phyloP scores from a whole-genome alignment of 2,113 vertebrate species.

The Leucosticte australis region DNA sequence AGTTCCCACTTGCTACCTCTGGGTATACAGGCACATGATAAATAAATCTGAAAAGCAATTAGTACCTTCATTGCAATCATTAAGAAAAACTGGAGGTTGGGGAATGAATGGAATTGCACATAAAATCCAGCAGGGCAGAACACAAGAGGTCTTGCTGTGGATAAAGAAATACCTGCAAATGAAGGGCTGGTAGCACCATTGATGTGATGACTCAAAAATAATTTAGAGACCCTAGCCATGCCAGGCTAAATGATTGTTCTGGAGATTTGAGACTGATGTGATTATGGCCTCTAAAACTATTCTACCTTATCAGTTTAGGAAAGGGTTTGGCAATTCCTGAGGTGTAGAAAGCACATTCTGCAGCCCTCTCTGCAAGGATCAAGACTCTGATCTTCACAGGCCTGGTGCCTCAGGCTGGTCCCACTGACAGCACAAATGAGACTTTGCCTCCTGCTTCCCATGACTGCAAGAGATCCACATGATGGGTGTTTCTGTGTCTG shows the following conservation, averaged over 20 bases:
- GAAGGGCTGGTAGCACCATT: neutral
- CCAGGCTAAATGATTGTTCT: neutral
- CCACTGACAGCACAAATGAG: accelerated
- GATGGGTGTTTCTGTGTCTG: neutral
- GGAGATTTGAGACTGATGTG: neutral
- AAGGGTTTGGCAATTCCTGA: neutral
- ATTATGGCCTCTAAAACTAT: neutral
- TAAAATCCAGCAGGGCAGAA: neutral
- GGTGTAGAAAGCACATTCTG: neutral
- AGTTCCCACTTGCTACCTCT: neutral
- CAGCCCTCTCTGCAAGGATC: neutral
- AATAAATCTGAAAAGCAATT: neutral
- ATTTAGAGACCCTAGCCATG: neutral
- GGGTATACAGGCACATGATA: neutral
- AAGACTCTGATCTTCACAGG: neutral
- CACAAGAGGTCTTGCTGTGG: neutral
- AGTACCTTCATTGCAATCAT: neutral
- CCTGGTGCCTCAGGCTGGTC: neutral
- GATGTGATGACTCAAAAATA: constrained; percentile 32
- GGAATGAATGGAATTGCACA: neutral
- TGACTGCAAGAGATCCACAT: neutral
- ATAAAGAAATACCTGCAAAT: neutral
- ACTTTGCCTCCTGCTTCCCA: neutral
- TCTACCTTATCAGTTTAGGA: neutral
- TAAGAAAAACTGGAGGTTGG: neutral